Percentiles rank a stretch among this genome's conserved stretches.
phyloP scores from a whole-genome alignment of 2,797 vertebrate genomes.

The Clarias fuscus region DNA sequence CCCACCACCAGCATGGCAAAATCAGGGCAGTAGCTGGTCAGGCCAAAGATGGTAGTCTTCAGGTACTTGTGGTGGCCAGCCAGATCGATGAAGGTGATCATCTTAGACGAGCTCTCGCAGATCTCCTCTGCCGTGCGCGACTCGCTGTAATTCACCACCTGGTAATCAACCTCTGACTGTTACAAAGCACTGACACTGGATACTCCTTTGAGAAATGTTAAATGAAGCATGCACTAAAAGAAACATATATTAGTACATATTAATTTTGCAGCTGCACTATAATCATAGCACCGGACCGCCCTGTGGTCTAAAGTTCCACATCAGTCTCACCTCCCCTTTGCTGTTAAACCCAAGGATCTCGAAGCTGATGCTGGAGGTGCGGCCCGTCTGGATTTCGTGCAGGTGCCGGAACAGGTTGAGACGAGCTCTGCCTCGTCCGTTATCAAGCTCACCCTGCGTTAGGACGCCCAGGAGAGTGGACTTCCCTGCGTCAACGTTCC shows the following conservation, averaged over 20 bases:
- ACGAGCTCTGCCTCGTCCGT: slow-evolving; percentile 88
- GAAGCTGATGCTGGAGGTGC: slow-evolving; percentile 97
- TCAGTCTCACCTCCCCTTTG: slow-evolving; percentile 88
- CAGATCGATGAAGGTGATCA: slow-evolving; percentile 98
- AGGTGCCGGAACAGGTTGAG: slow-evolving; percentile 97
- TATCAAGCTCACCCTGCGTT: slow-evolving; percentile 95
- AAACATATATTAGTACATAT: not conserved
- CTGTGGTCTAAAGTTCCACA: not conserved
- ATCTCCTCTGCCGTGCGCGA: slow-evolving; percentile 95
- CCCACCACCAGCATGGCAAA: slow-evolving; percentile 96
- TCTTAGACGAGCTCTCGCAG: slow-evolving; percentile 96
- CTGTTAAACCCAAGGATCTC: slow-evolving; percentile 98
- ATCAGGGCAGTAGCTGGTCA: slow-evolving; percentile 96
- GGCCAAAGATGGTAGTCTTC: slow-evolving; percentile 96
- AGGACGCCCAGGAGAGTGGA: slow-evolving; percentile 93
- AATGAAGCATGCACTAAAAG: not conserved
- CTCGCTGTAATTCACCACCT: slow-evolving; percentile 98
- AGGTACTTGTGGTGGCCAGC: slow-evolving; percentile 97
- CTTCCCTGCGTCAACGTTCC: slow-evolving; percentile 97
- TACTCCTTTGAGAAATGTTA: not conserved
- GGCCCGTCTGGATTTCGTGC: slow-evolving; percentile 95
- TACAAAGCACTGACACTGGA: not conserved
- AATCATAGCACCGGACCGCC: not conserved
- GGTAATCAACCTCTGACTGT: not conserved
- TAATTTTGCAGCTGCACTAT: not conserved